These are phyloP conservation scores for Gorsachius magnificus DNA, from an alignment of 2,797 vertebrate genomes.

Conservation along the genomic window DNA sequence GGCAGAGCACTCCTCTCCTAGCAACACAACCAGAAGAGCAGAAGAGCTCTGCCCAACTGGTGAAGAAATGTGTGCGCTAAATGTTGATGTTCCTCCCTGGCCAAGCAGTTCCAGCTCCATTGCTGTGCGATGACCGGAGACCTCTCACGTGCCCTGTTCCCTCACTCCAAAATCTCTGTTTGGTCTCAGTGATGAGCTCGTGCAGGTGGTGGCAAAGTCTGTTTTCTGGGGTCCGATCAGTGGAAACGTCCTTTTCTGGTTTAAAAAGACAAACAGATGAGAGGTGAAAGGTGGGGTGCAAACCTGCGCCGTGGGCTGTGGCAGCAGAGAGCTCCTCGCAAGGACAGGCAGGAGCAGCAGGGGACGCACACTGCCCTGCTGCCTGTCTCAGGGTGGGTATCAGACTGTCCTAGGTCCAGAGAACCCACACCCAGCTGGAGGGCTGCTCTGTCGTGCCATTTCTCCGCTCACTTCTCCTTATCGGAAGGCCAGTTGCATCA, in stretches of 20 bases:
- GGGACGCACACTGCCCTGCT: neutral
- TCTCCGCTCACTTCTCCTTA: neutral
- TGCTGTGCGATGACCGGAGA: neutral
- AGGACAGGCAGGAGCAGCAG: neutral
- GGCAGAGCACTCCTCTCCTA: constrained; percentile 68
- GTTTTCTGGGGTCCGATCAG: neutral
- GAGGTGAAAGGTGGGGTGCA: neutral
- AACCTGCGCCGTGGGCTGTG: fast-evolving
- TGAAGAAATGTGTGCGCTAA: neutral
- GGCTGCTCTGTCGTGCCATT: neutral
- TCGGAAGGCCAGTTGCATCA: neutral
- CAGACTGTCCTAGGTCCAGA: neutral
- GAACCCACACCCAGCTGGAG: neutral
- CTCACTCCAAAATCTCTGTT: neutral
- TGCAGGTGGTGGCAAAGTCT: neutral
- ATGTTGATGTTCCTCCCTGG: neutral
- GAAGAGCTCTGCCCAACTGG: constrained; percentile 58
- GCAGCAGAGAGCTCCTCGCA: fast-evolving
- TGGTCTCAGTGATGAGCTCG: fast-evolving
- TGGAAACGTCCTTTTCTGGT: neutral
- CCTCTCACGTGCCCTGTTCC: neutral
- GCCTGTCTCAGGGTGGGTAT: neutral
- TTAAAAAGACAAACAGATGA: neutral
- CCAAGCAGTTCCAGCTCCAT: neutral
- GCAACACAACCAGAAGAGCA: constrained; percentile 66